Evolutionary conservation across 2,797 vertebrate genomes (phyloP).

Genomic region (Neoniphon sammara): DNA sequence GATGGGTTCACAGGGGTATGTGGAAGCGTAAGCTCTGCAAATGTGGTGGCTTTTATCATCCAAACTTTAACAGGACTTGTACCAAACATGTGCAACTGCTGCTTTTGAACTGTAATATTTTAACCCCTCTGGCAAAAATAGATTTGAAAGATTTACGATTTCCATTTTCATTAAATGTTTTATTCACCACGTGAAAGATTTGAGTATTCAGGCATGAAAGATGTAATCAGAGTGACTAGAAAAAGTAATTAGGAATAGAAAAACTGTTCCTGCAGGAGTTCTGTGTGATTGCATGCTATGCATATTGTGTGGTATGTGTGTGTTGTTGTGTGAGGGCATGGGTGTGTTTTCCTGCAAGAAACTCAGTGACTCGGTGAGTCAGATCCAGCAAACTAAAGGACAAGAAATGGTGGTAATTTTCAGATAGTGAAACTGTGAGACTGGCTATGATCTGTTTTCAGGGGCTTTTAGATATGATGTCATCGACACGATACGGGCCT

Average conservation of each 20-base stretch:
- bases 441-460: not conserved
- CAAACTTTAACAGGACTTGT: too few species aligned
- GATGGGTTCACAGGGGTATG: slow-evolving; percentile 18
- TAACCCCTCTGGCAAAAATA: too few species aligned
- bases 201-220: too few species aligned
- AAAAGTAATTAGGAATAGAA: too few species aligned
- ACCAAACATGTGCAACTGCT: too few species aligned
- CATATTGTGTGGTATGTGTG: not conserved
- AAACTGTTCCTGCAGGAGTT: too few species aligned
- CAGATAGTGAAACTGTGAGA: not conserved
- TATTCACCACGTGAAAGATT: too few species aligned
- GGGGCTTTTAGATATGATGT: slow-evolving; percentile 1
- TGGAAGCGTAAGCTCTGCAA: not conserved
- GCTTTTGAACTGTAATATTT: too few species aligned
- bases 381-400: not conserved
- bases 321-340: not conserved
- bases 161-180: too few species aligned
- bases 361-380: not conserved
- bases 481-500: not conserved
- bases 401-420: not conserved
- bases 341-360: not conserved
- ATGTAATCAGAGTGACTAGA: too few species aligned
- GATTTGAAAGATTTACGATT: too few species aligned
- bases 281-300: too few species aligned
- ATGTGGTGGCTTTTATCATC: not conserved